These are phyloP conservation scores for Cyprinella venusta DNA, from an alignment of 2,797 vertebrate genomes.

Conservation along the genomic window DNA sequence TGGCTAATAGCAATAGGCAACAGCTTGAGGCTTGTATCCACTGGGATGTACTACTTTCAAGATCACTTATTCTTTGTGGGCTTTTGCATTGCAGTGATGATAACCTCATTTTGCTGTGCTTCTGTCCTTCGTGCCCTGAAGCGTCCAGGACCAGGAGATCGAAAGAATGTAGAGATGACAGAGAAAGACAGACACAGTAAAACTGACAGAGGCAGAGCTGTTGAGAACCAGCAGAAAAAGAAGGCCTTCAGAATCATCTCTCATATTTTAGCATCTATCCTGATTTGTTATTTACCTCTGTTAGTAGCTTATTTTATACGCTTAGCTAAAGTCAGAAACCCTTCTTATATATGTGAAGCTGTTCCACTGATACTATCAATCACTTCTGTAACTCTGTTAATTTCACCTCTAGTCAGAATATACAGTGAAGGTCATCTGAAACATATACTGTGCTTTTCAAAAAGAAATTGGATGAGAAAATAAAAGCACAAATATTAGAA, in stretches of 20 bases:
- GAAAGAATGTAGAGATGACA: background rate
- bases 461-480: background rate
- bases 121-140: slow-evolving; percentile 15
- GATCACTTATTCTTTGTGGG: background rate
- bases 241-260: slow-evolving; percentile 44
- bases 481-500: background rate
- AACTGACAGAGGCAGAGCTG: background rate
- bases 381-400: background rate
- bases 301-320: background rate
- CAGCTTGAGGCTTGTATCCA: background rate
- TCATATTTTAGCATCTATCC: slow-evolving; percentile 7
- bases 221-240: slow-evolving; percentile 49
- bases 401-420: slow-evolving; percentile 19
- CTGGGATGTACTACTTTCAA: background rate
- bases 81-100: background rate
- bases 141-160: slow-evolving; percentile 10
- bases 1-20: slow-evolving; percentile 3
- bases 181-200: background rate
- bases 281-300: slow-evolving; percentile 32
- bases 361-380: slow-evolving; percentile 8
- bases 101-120: slow-evolving; percentile 25
- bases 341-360: background rate
- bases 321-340: background rate
- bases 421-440: slow-evolving; percentile 32
- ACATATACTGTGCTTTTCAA: background rate